A percentile compares a stretch with the other conserved stretches of the same genome.
phyloP scores from a whole-genome alignment of 2,888 invertebrate genomes.

The Sarcophaga rosellei region DNA sequence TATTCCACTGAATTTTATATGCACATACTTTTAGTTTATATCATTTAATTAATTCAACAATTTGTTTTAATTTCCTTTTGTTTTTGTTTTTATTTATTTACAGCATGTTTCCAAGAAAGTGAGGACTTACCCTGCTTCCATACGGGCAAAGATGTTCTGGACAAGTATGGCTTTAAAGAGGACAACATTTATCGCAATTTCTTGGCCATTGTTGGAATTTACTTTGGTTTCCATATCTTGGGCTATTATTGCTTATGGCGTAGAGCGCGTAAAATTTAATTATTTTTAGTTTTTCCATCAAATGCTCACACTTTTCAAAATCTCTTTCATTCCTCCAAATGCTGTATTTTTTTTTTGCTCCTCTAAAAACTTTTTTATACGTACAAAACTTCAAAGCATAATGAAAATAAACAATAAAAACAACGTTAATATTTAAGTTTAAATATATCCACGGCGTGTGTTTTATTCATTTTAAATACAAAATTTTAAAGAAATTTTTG shows the following conservation, averaged over 20 bases:
- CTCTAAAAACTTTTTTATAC: not conserved
- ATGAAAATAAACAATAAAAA: not conserved
- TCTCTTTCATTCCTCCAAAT: not conserved
- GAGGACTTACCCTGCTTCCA: constrained; percentile 87
- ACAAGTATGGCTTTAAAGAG: constrained; percentile 87
- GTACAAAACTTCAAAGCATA: constrained; percentile 31
- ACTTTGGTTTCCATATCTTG: constrained; percentile 86
- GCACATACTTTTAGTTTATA: not conserved
- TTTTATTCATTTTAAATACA: not conserved
- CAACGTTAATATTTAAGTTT: not conserved
- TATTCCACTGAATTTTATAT: too few relatives aligned
- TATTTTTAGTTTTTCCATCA: not conserved
- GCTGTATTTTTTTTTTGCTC: not conserved
- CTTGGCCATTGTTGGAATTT: constrained; percentile 85
- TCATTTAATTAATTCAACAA: not conserved
- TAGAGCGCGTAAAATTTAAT: constrained; percentile 83
- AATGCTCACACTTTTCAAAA: not conserved
- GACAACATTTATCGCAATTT: constrained; percentile 86
- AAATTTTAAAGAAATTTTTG: not conserved
- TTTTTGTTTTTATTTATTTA: constrained; percentile 70
- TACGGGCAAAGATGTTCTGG: constrained; percentile 87
- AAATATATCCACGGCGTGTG: not conserved
- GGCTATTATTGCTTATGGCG: constrained; percentile 87
- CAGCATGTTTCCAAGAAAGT: constrained; percentile 85
- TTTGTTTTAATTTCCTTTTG: not conserved